Evolutionary conservation across 2,113 vertebrate species (phyloP), one percentile per base, ranked within the genome.

Genomic region (Plectropomus leopardus): DNA sequence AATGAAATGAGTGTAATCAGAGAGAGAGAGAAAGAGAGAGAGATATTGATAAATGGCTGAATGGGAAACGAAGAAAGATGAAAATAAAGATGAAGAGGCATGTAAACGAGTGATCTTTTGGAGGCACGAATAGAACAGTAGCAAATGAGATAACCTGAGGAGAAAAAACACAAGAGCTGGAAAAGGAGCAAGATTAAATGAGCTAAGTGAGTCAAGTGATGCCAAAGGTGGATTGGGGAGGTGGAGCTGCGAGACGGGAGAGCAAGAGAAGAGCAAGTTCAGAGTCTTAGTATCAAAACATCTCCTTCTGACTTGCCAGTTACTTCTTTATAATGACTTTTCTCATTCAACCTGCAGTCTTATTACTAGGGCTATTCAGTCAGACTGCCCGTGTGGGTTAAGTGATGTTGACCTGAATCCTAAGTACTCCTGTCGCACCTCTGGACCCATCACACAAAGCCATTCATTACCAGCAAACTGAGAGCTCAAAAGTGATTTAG

Each of bases 321-420:
- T 77, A 59, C 67, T 47, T 70, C 24, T 74, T 69, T 66, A 69
- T 74, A 89, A 89, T 87, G 82, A 80, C 78, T 76, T 84, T 72
- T 75, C 47, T 78, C n/a, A 65, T 84, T 88, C 79, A 89, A 45
- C 67, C 54, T 48, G 67, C 57, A 40, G 58, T 51, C 72, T 87
- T 72, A 84, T 91, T 90, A 90, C 58, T 53, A 14, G 48, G 7
- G 17, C 84, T 84, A 40, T 88, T 86, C 78, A 78, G 64, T 76
- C n/a, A 0, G 40, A 54, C 58, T 53, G 60, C 23, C 69, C 40
- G 2, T 11, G 3, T 32, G 69, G 88, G 89, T 91, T 89, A 92
- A 85, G 82, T 81, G 83, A 63, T 68, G 87, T 76, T 80, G 84
- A 90, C 89, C 85, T 88, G 88, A 89, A 88, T 90, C 85, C 89